A percentile compares a stretch with the other conserved stretches of the same genome.
Conservation (phyloP, 1,140 invertebrate species). For the Drosophila bocki region DNA sequence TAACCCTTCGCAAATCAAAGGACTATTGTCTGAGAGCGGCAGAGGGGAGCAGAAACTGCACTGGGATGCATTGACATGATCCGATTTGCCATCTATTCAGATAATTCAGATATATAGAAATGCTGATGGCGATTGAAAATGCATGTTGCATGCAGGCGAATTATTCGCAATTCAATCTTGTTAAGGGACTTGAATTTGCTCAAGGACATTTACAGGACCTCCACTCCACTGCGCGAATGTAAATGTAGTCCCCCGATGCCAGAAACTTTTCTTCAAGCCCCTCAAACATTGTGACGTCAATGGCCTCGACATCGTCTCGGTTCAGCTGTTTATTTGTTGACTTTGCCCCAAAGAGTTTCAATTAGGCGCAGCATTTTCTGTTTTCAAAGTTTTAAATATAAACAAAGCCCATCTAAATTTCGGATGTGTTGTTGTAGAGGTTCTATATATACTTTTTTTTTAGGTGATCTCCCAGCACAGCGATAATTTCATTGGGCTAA, state of each 20-base stretch:
- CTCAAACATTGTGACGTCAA: conserved; percentile 55
- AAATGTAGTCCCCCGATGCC: conserved; percentile 14
- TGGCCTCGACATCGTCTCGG: conserved; percentile 35
- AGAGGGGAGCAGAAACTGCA: conserved; percentile 39
- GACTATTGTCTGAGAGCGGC: conserved; percentile 49
- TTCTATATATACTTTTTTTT: not conserved
- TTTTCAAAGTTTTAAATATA: conserved; percentile 46
- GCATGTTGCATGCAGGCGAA: conserved; percentile 18
- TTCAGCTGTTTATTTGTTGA: conserved; percentile 56
- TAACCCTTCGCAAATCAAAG: conserved; percentile 67
- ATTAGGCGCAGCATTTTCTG: conserved; percentile 44
- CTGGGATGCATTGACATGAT: conserved; percentile 66
- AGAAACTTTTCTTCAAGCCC: conserved; percentile 35
- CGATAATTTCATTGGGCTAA: conserved; percentile 43
- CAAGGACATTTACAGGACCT: conserved; percentile 32
- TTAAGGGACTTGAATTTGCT: conserved; percentile 23
- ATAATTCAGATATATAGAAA: not conserved
- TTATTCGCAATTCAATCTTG: conserved; percentile 42
- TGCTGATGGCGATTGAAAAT: conserved; percentile 36
- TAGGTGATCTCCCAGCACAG: conserved; percentile 9
- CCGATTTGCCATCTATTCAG: conserved; percentile 63
- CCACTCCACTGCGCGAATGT: conserved; percentile 2
- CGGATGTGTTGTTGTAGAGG: conserved; percentile 14
- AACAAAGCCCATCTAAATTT: conserved; percentile 45
- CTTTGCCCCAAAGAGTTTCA: conserved; percentile 57